Evolutionary conservation across 2,888 invertebrate genomes (phyloP), one percentile per base, ranked within the genome.

Genomic region (Lithophane socia): DNA sequence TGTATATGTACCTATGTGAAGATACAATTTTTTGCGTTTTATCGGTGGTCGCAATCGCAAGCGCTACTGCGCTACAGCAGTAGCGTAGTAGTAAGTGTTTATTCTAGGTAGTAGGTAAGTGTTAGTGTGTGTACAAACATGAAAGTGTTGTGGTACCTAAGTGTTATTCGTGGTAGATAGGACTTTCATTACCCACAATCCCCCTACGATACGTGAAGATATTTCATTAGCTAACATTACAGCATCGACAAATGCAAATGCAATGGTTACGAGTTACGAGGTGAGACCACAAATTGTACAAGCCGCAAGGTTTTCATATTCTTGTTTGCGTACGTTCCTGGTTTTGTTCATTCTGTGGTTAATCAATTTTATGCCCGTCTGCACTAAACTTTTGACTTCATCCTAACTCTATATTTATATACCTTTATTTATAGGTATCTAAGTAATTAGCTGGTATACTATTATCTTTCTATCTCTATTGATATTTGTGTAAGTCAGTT

Each of bases 141-240:
- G 29, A 29, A 29, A 29, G 29, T 29, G 29, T 29, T 29, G 29
- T 29, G 29, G 0, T 18, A n/a, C n/a, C n/a, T n/a, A 44, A n/a
- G 16, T 65, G 29, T 5, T 42, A 52, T 67, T 77, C n/a, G 16
- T 65, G 37, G n/a, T 49, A 29, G 49, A 56, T 63, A 82, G 47
- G n/a, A 47, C 52, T 75, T 60, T 79, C 44, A 47, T 18, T 65
- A 49, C 37, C 65, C 61, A 63, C 29, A 83, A 54, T 66, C 18
- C 24, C 54, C 49, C 21, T 24, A 49, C n/a, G 65, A 73, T 72
- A 78, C 86, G 79, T 78, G 83, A 69, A 72, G 61, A 71, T 79
- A 84, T 84, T 86, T 79, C 16, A 75, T 83, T 77, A 70, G 52
- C 29, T 71, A 83, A 75, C 64, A 64, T 81, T 74, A 81, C 82